These are phyloP conservation scores for Tachysurus fulvidraco DNA, from an alignment of 2,113 vertebrate species.

Conservation along the genomic window DNA sequence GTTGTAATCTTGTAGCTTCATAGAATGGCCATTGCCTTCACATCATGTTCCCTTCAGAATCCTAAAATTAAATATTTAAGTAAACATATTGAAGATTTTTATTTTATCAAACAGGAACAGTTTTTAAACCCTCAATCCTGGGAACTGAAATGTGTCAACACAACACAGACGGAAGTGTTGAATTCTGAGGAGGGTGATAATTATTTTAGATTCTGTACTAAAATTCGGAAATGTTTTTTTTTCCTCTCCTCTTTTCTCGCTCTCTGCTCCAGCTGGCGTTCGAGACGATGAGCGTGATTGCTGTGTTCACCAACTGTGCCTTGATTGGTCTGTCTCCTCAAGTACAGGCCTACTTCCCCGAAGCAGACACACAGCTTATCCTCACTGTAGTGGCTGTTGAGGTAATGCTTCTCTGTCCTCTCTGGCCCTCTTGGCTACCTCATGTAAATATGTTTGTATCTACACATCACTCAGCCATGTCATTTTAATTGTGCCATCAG, in stretches of 20 bases:
- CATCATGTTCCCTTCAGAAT: background rate
- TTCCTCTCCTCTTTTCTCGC: background rate
- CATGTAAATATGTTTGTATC: background rate
- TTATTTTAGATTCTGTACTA: conserved; percentile 28
- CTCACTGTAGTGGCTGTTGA: conserved; percentile 84
- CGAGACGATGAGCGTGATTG: conserved; percentile 93
- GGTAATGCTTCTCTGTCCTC: conserved; percentile 69
- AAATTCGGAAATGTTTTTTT: background rate
- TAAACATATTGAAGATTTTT: conserved; percentile 10
- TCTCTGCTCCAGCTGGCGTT: conserved; percentile 84
- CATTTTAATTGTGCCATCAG: conserved; percentile 26
- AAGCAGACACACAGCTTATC: conserved; percentile 83
- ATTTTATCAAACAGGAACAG: background rate
- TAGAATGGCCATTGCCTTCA: background rate
- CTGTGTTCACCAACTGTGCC: conserved; percentile 93
- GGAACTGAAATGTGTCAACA: conserved; percentile 18
- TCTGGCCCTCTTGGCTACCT: background rate
- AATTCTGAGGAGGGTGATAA: conserved; percentile 25
- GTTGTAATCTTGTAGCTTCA: background rate
- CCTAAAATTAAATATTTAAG: background rate
- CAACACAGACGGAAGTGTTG: conserved; percentile 17
- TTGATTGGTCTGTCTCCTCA: conserved; percentile 95
- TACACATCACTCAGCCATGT: background rate
- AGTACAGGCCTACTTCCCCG: conserved; percentile 83
- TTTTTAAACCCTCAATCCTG: conserved; percentile 4